Evolutionary conservation across 2,888 invertebrate species (phyloP), one percentile per base, ranked within the genome.

Genomic region (Camponotus fellah): DNA sequence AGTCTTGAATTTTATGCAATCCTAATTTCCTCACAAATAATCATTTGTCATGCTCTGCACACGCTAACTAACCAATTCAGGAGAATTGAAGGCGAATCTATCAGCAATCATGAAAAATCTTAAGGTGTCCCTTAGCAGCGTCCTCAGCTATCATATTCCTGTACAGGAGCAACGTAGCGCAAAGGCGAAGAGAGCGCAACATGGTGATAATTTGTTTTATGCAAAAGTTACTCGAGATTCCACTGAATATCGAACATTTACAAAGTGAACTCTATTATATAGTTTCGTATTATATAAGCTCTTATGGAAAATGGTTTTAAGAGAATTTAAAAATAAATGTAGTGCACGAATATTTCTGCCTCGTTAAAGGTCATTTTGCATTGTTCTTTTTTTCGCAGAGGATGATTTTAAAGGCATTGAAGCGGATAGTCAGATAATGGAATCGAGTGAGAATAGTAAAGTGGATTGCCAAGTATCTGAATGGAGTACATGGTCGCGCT

Each of bases 401-500:
- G 76, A 84, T 64, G 85, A 91, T 37, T 93, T 94, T 86, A 92
- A 92, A 62, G 94, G 93, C 9, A 90, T 94, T 62, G 85, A 93
- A 87, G 74, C 92, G 0, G 91, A 89, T 53, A 94, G 92, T 85
- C 94, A 94, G 82, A 84, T 93, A n/a, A 81, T 92, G 12, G 92
- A 93, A 71, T 85, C 90, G 3, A 88, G 86, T 3, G 89, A 88
- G 62, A 84, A 83, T 9, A 72, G 80, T 10, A 87, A 88, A 17
- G 93, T 96, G 3, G 97, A 97, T 93, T 98, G 98, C 91, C 96
- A 96, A 91, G 95, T 97, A 91, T 96, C 97, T 0, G 96, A 96
- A 71, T 99, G 99, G 99, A 96, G 97, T 71, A 96, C 96, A 80
- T 99, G 98, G 98, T 96, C 97, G 12, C 95, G 96, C 3, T 99